Conservation (phyloP, 2,888 invertebrate genomes). For the Epinotia ramella region DNA sequence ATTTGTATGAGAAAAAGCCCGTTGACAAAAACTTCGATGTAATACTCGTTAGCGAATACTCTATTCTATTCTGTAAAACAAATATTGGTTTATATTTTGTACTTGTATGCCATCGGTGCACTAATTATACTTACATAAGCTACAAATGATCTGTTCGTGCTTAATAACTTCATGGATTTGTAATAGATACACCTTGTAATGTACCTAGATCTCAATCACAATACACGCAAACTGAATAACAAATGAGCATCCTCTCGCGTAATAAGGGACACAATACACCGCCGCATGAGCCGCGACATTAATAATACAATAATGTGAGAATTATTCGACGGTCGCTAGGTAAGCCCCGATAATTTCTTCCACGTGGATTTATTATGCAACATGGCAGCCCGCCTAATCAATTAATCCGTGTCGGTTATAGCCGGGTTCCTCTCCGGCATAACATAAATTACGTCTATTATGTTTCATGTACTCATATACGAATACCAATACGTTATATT, state of each 20-base stretch:
- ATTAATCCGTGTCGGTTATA: conserved; percentile 30
- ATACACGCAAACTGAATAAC: conserved; percentile 16
- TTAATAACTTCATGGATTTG: background rate
- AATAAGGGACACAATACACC: background rate
- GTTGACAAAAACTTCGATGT: too few species aligned
- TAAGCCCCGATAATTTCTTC: conserved; percentile 52
- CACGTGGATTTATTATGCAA: conserved; percentile 55
- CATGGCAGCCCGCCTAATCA: conserved; percentile 43
- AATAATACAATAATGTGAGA: conserved; percentile 55
- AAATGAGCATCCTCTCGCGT: conserved; percentile 26
- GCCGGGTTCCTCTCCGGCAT: conserved; percentile 15
- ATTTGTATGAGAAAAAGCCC: too few species aligned
- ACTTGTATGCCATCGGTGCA: background rate
- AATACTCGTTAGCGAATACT: too few species aligned
- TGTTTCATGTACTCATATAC: background rate
- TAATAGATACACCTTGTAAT: background rate
- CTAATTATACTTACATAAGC: background rate
- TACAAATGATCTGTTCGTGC: background rate
- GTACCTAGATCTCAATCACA: conserved; percentile 12
- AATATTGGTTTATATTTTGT: too few species aligned
- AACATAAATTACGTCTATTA: conserved; percentile 26
- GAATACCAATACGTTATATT: background rate
- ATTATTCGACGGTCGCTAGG: conserved; percentile 46
- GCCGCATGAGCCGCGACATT: conserved; percentile 46
- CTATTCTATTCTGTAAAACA: too few species aligned